Percentiles rank a stretch among this genome's conserved stretches.
phyloP scores from a whole-genome alignment of 2,888 invertebrate genomes.

The Drosophila barbarae region DNA sequence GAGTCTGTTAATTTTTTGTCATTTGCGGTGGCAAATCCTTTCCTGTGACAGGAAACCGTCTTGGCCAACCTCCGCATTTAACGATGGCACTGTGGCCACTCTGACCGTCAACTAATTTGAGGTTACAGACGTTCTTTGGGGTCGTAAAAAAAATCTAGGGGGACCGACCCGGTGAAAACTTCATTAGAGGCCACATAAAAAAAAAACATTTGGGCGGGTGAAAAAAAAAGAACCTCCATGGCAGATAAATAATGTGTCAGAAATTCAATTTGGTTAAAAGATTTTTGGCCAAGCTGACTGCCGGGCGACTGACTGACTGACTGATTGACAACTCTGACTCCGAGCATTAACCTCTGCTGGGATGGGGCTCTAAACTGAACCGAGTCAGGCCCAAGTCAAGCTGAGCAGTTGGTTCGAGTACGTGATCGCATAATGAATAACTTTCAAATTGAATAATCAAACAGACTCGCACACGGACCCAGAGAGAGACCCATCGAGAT shows the following conservation, averaged over 20 bases:
- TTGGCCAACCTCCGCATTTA: conserved; percentile 28
- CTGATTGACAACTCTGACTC: conserved; percentile 47
- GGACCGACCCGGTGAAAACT: conserved; percentile 61
- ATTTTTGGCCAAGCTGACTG: conserved; percentile 42
- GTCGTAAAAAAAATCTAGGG: conserved; percentile 33
- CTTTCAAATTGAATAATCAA: conserved; percentile 76
- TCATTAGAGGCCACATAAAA: conserved; percentile 69
- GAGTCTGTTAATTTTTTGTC: conserved; percentile 46
- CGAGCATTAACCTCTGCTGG: conserved; percentile 65
- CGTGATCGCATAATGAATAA: conserved; percentile 75
- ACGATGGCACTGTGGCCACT: conserved; percentile 33
- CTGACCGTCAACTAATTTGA: conserved; percentile 38
- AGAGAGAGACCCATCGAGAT: conserved; percentile 33
- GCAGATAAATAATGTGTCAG: conserved; percentile 61
- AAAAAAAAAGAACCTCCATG: conserved; percentile 47
- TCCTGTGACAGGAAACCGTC: conserved; percentile 35
- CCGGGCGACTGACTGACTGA: conserved; percentile 8
- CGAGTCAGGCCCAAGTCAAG: conserved; percentile 32
- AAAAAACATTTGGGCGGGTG: neutral
- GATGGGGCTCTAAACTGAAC: conserved; percentile 20
- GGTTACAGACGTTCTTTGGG: conserved; percentile 39
- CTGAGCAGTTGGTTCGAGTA: conserved; percentile 49
- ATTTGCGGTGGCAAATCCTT: conserved; percentile 39
- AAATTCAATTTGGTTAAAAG: conserved; percentile 68
- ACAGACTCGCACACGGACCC: conserved; percentile 43